Percentiles rank a stretch among this genome's conserved stretches.
phyloP scores from a whole-genome alignment of 64 coral and sea anemone species.

The Stichodactyla mertensii region DNA sequence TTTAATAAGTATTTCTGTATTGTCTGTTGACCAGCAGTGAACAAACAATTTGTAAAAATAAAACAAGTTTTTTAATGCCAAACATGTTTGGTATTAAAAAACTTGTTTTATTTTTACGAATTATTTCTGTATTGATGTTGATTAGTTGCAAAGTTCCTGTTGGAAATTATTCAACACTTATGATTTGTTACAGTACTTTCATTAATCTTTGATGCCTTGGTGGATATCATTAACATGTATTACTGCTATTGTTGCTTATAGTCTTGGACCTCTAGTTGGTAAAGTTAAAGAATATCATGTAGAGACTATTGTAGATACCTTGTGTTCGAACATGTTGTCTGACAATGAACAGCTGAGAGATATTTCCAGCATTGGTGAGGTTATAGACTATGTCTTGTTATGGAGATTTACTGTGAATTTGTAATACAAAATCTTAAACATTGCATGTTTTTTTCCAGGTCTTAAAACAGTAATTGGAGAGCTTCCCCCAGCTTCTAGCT shows the following conservation, averaged over 20 bases:
- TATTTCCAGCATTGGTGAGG: conserved; percentile 97
- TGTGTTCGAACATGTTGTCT: conserved; percentile 97
- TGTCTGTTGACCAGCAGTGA: too few species aligned
- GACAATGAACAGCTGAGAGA: conserved; percentile 96
- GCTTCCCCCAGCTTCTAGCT: conserved; percentile 88
- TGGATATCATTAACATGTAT: background rate
- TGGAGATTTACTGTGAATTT: background rate
- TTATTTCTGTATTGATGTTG: too few species aligned
- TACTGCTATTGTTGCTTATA: conserved; percentile 7
- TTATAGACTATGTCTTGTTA: too few species aligned
- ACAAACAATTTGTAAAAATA: too few species aligned
- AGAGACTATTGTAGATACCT: conserved; percentile 90
- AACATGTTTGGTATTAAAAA: too few species aligned
- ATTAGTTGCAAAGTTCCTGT: too few species aligned
- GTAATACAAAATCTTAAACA: background rate
- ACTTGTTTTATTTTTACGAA: too few species aligned
- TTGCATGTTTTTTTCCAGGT: conserved; percentile 26
- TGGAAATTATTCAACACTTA: too few species aligned
- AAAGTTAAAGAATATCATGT: conserved; percentile 99
- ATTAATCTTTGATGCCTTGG: too few species aligned
- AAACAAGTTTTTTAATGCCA: too few species aligned
- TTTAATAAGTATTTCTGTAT: too few species aligned
- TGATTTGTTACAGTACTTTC: too few species aligned
- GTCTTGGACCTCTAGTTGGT: conserved; percentile 86
- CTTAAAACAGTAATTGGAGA: conserved; percentile 97